A percentile compares a stretch with the other conserved stretches of the same genome.
phyloP scores from a whole-genome alignment of 2,888 invertebrate species.

The Drosophila fulvimacula region DNA sequence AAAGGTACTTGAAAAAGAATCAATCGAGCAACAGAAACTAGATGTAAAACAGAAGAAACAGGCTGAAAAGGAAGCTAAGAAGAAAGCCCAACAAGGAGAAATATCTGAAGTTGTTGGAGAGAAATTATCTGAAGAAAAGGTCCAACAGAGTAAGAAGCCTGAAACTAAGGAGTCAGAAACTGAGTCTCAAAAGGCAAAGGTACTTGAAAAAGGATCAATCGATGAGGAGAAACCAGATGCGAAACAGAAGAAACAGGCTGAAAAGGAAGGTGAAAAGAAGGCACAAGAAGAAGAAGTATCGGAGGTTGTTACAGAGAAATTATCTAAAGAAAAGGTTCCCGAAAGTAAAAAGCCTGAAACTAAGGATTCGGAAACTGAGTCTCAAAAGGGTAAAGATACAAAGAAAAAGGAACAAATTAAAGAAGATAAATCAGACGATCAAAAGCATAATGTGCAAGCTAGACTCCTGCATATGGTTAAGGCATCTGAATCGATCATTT shows the following conservation, averaged over 20 bases:
- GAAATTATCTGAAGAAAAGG: neutral
- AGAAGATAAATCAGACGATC: neutral
- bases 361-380: constrained; percentile 27
- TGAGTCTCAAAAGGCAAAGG: neutral
- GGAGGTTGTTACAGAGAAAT: constrained; percentile 1
- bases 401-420: constrained; percentile 2
- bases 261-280: neutral
- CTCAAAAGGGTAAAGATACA: neutral
- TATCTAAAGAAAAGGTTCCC: neutral
- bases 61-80: neutral
- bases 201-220: neutral
- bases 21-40: neutral
- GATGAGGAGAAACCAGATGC: neutral
- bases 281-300: constrained; percentile 2
- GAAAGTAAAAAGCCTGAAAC: constrained; percentile 1
- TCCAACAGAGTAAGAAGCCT: neutral
- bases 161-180: neutral
- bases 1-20: neutral
- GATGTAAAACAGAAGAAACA: neutral
- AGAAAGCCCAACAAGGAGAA: constrained; percentile 3
- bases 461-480: constrained; percentile 26
- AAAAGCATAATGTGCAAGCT: constrained; percentile 19
- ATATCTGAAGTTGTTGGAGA: constrained; percentile 6
- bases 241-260: neutral
- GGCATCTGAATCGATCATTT: neutral